Base-by-base conservation (phyloP, 1,140 invertebrate genomes). In the Littorina saxatilis region DNA sequence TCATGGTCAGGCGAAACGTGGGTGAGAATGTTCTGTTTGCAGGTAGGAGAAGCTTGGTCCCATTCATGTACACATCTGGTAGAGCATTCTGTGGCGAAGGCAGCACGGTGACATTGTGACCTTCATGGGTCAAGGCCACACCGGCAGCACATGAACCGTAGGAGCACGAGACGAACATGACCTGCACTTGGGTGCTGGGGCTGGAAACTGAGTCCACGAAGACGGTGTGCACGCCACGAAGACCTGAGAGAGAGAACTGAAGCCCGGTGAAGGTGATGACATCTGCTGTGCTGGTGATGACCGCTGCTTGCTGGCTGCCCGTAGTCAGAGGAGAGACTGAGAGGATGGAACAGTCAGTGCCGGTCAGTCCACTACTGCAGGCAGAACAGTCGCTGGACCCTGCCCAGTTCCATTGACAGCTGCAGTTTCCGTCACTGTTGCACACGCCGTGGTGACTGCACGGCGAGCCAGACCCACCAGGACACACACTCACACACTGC, bases 341-440 rank as follows among this genome's bases (percentile, higher is more conserved):
- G 9, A 85, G 35, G 13, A 88, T 77, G 61, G 58, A 81, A 58
- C 87, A 88, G 61, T 88, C 83, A 23, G 58, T 73, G 15, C 83
- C 85, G 2, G 68, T 68, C 80, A 80, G 70, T 4, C 80, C 74
- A 7, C 29, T 32, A 7, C 63, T 74, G 68, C 87, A 88, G 39
- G n/a, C 29, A 17, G 40, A 70, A 74, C 87, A 88, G 32, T 82
- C 58, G 0, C 35, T 9, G 5, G 52, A 43, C 37, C 87, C 86
- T 55, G 70, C 58, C 87, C 87, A 88, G 80, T 88, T 88, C 58
- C 74, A 82, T 11, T 70, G 55, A 74, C 87, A 88, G 35, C 52
- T 68, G 75, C 87, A 88, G 17, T 20, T 73, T 11, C 83, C 85
- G 43, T 52, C 17, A 17, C 20, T 17, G 4, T 55, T 27, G 52